A percentile compares a stretch with the other conserved stretches of the same genome.
These are phyloP conservation scores for Neosalanx taihuensis DNA, from an alignment of 2,797 vertebrate species.

Conservation along the genomic window DNA sequence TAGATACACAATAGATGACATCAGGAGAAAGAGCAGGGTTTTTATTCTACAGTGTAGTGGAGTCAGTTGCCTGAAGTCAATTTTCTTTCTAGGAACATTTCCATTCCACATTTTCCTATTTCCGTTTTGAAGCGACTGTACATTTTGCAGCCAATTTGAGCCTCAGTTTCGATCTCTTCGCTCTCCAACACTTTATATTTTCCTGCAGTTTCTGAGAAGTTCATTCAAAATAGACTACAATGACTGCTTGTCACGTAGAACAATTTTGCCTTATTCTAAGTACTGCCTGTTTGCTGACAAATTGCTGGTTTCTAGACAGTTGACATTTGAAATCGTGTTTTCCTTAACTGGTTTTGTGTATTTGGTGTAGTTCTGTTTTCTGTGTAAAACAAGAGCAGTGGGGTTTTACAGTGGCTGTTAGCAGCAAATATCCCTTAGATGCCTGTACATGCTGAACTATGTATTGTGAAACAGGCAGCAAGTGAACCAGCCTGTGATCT, in stretches of 20 bases:
- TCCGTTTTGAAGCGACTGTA: neutral
- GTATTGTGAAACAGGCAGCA: neutral
- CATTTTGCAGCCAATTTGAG: slow-evolving; percentile 4
- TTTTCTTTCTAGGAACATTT: neutral
- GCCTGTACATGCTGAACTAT: no score
- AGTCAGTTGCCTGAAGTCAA: neutral
- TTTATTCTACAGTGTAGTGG: neutral
- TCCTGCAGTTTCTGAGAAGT: neutral
- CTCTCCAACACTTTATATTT: neutral
- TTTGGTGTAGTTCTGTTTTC: neutral
- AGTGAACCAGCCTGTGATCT: neutral
- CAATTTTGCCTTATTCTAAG: neutral
- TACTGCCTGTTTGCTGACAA: slow-evolving; percentile 4
- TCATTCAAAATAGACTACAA: neutral
- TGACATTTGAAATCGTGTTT: neutral
- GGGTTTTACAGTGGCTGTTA: neutral
- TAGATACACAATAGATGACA: neutral
- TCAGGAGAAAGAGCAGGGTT: neutral
- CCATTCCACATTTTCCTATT: neutral
- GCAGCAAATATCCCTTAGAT: neutral
- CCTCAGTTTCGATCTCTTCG: neutral
- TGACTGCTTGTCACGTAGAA: neutral
- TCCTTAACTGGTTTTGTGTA: neutral
- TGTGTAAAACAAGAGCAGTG: neutral
- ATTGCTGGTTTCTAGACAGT: neutral